phyloP scores from a whole-genome alignment of 2,113 vertebrate species.

The Antechinus stuartii region DNA sequence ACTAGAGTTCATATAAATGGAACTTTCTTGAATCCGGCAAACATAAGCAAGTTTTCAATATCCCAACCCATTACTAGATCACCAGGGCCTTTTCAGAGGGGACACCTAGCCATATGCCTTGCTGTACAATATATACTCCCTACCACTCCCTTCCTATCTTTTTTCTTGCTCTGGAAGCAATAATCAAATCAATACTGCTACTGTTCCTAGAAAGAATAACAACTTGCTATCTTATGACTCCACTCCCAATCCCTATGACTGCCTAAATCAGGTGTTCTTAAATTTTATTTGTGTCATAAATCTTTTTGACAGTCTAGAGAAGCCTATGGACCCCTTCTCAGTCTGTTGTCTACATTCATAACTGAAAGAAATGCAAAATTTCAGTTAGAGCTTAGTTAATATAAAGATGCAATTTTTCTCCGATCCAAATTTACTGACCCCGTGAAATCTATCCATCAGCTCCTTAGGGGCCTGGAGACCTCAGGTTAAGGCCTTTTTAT shows the following conservation, averaged over 20 bases:
- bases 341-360: neutral
- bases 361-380: neutral
- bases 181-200: neutral
- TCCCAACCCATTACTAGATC: neutral
- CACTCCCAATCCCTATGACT: neutral
- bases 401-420: neutral
- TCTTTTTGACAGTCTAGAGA: neutral
- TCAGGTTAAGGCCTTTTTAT: too few species aligned
- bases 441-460: neutral
- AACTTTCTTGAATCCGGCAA: too few species aligned
- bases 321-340: neutral
- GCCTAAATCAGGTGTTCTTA: neutral
- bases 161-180: neutral
- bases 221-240: neutral
- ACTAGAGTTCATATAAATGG: too few species aligned
- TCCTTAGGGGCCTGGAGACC: too few species aligned
- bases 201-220: neutral
- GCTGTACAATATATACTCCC: neutral
- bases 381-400: neutral
- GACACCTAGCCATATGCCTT: neutral
- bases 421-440: neutral
- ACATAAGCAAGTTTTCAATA: too few species aligned
- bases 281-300: neutral
- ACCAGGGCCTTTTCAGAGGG: neutral
- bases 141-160: neutral